Base-by-base conservation (phyloP, 2,797 vertebrate genomes). In the Melanotaenia maccullochi region DNA sequence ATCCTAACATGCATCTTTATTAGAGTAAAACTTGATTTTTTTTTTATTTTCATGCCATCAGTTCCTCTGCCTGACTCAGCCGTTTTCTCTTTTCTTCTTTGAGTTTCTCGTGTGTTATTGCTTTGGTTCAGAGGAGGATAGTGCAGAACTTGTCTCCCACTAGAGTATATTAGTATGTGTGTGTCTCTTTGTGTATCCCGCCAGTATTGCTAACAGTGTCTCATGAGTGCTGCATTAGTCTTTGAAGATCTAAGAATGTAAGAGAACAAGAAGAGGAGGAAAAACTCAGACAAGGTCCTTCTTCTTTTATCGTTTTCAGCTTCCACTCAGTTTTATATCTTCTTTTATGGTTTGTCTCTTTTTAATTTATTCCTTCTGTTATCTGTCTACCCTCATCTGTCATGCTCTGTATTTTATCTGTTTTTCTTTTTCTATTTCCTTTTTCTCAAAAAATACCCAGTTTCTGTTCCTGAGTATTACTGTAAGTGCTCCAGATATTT, bases 161-260 rank as follows among this genome's bases (percentile, higher is more conserved):
- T 84, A 61, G 80, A 32, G 65, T 54, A 56, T 51, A 58, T 3
- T 14, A 7, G 58, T 28, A 28, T 58, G 36, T 79, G 75, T 60
- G 4, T 68, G 56, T 66, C 25, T 72, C 42, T 61, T 49, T 71
- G 62, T 42, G 38, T 63, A 35, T 78, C 78, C 65, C 73, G 65
- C 64, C 57, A 76, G 79, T 79, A 70, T 71, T 81, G 73, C 79
- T 76, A 82, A 63, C 73, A 66, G 65, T 51, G 72, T 87, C 87
- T 90, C 83, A 70, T 72, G 81, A 88, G 85, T 73, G 65, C 73
- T 76, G 67, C 73, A 49, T 76, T 72, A 79, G 70, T 81, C 90
- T 91, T 90, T 91, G 88, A 92, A 90, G 83, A 89, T 90, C 80
- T 85, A 52, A 79, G 69, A 83, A 66, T 75, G 65, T 75, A 73